Evolutionary conservation across 2,797 vertebrate genomes (phyloP).

Genomic region (Mycteria americana): DNA sequence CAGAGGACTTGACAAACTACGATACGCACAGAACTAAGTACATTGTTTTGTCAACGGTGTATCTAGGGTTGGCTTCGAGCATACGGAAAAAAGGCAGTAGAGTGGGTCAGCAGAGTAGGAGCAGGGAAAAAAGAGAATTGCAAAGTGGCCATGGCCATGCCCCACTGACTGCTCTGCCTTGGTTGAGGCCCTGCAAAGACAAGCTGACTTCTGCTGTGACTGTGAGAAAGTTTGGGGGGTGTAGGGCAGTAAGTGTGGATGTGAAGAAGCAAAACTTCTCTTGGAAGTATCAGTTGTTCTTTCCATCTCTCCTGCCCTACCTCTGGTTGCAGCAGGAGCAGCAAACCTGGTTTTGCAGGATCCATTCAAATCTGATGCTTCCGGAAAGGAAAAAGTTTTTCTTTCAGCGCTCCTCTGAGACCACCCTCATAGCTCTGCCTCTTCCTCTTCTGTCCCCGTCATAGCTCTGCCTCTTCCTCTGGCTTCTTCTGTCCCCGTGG

Average conservation of each 20-base stretch:
- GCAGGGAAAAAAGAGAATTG: neutral
- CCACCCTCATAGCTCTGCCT: neutral
- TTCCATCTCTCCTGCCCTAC: neutral
- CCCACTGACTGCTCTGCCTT: neutral
- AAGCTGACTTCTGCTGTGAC: neutral
- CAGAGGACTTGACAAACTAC: neutral
- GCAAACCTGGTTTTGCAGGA: neutral
- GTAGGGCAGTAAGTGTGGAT: neutral
- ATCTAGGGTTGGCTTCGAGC: neutral
- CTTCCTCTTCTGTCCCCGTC: neutral
- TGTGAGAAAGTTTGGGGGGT: neutral
- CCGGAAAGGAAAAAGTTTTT: neutral
- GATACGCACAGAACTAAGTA: accelerated
- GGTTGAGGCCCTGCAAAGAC: neutral
- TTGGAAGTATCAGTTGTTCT: neutral
- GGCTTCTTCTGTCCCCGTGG: neutral
- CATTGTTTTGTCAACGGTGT: neutral
- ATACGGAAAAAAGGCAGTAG: neutral
- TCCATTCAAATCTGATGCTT: neutral
- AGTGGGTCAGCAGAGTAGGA: neutral
- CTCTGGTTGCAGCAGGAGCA: neutral
- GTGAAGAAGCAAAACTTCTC: neutral
- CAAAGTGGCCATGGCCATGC: accelerated
- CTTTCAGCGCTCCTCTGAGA: neutral
- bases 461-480: neutral